These are phyloP conservation scores for Rhombomys opimus DNA, from an alignment of 2,113 vertebrate species.

Conservation along the genomic window DNA sequence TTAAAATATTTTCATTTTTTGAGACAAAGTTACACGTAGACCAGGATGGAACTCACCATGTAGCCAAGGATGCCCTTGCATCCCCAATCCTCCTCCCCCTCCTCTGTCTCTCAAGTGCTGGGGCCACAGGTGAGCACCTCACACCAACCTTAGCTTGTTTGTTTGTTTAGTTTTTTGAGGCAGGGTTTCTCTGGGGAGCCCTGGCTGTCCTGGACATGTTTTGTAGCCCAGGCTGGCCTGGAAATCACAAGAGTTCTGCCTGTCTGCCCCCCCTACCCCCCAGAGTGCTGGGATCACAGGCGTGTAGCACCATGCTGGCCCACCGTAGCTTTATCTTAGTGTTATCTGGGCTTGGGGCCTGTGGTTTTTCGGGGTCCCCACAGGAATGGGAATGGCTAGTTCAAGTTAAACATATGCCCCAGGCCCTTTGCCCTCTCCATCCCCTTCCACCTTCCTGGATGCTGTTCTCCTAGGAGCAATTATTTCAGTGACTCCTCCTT, in stretches of 20 bases:
- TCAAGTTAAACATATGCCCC: neutral
- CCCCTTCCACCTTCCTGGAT: neutral
- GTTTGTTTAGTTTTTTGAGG: too few relatives aligned
- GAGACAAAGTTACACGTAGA: neutral
- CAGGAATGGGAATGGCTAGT: neutral
- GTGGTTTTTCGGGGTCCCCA: neutral
- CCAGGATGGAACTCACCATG: neutral
- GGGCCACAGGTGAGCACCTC: neutral
- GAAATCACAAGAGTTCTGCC: too few relatives aligned
- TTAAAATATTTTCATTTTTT: neutral
- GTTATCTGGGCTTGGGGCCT: neutral
- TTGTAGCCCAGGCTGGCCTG: too few relatives aligned
- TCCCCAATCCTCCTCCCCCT: neutral
- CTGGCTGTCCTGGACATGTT: too few relatives aligned
- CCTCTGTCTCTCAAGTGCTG: neutral
- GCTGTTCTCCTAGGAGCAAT: neutral
- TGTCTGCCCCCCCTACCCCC: too few relatives aligned
- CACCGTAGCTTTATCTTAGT: neutral
- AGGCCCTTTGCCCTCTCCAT: neutral
- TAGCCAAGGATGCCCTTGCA: neutral
- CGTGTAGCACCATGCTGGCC: too few relatives aligned
- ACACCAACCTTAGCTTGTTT: too few relatives aligned
- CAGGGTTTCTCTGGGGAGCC: too few relatives aligned
- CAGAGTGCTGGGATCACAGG: too few relatives aligned
- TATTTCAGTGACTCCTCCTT: neutral